phyloP scores from a whole-genome alignment of 2,113 vertebrate genomes.

The Vidua chalybeata region DNA sequence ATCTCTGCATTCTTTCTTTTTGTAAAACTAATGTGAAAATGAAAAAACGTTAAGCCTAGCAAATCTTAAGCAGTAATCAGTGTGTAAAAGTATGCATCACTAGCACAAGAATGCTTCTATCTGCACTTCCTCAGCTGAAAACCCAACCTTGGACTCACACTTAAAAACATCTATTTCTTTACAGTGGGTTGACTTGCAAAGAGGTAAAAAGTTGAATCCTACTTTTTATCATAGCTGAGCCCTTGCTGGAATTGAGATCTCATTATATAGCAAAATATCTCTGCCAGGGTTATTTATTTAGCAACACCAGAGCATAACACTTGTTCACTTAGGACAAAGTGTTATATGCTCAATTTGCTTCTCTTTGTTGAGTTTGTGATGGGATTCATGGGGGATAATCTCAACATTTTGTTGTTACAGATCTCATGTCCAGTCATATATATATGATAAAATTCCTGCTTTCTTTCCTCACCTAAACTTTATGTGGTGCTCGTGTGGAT shows the following conservation, averaged over 20 bases:
- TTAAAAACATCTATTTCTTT: neutral
- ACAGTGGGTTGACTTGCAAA: neutral
- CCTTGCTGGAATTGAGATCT: neutral
- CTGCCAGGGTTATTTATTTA: neutral
- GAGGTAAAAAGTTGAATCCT: neutral
- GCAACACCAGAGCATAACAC: neutral
- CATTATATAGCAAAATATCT: neutral
- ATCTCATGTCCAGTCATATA: neutral
- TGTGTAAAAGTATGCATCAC: neutral
- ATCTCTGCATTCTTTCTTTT: neutral
- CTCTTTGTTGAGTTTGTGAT: neutral
- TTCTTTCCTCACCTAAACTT: neutral
- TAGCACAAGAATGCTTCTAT: neutral
- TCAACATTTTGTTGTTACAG: neutral
- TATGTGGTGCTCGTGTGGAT: neutral
- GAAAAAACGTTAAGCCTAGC: neutral
- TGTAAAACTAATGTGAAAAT: slow-evolving; percentile 13
- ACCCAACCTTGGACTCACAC: neutral
- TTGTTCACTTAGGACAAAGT: neutral
- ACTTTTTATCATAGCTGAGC: neutral
- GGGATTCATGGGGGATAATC: neutral
- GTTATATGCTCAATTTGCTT: neutral
- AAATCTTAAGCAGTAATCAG: neutral
- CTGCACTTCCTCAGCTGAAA: neutral
- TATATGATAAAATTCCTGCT: neutral